Percentiles rank a stretch among this genome's conserved stretches.
phyloP scores from a whole-genome alignment of 2,888 invertebrate species.

The Pristionchus japonicus region DNA sequence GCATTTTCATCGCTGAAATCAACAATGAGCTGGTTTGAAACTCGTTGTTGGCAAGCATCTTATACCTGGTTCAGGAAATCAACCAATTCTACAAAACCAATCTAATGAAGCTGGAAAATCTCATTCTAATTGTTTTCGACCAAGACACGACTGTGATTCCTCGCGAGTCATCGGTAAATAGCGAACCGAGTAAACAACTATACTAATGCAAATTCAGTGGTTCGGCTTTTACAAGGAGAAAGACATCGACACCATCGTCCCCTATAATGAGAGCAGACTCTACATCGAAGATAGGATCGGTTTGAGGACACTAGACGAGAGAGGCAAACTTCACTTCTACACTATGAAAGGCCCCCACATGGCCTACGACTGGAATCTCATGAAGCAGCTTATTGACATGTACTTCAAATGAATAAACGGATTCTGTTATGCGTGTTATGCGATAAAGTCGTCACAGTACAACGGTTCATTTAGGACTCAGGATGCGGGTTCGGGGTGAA shows the following conservation, averaged over 20 bases:
- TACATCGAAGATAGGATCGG: slow-evolving; percentile 88
- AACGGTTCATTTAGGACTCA: slow-evolving; percentile 41
- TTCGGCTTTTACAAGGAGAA: slow-evolving; percentile 94
- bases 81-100: slow-evolving; percentile 83
- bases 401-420: slow-evolving; percentile 44
- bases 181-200: not conserved
- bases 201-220: slow-evolving; percentile 80
- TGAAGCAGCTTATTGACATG: slow-evolving; percentile 36
- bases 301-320: slow-evolving; percentile 82
- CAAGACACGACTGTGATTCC: slow-evolving; percentile 94
- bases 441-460: not conserved
- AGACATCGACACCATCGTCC: slow-evolving; percentile 83
- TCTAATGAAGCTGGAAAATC: slow-evolving; percentile 84
- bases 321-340: slow-evolving; percentile 84
- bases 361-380: not conserved
- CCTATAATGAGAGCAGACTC: slow-evolving; percentile 84
- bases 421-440: not conserved
- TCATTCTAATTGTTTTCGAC: slow-evolving; percentile 91
- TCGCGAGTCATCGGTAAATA: slow-evolving; percentile 83
- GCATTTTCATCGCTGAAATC: slow-evolving; percentile 92
- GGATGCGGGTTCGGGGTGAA: slow-evolving; percentile 29
- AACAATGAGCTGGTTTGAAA: slow-evolving; percentile 85
- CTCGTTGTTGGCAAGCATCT: not conserved
- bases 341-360: slow-evolving; percentile 87
- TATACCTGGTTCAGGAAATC: slow-evolving; percentile 73